Conservation (phyloP, 2,888 invertebrate genomes). For the Micoletzkya japonica region DNA sequence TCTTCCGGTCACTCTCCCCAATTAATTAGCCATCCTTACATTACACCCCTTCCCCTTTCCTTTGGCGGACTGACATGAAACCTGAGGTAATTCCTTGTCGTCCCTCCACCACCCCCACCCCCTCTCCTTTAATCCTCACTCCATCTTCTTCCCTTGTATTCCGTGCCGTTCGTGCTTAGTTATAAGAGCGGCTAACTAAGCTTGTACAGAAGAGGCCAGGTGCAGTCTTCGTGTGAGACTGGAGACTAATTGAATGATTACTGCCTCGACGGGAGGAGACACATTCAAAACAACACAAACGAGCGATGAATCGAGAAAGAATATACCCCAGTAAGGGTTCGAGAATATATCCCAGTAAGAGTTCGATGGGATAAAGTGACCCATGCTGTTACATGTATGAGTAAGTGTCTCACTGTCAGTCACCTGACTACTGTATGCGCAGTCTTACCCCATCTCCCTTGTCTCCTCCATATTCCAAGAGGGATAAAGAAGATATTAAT, state of each 20-base stretch:
- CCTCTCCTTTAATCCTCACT: no score
- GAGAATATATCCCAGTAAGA: no score
- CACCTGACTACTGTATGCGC: neutral
- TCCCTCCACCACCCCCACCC: neutral
- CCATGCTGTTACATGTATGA: no score
- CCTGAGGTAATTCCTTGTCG: neutral
- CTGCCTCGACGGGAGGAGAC: neutral
- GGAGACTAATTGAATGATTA: slow-evolving; percentile 13
- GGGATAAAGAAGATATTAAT: no score
- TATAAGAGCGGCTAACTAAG: no score
- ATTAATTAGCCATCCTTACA: neutral
- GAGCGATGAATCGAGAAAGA: neutral
- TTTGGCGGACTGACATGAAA: neutral
- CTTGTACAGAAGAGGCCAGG: no score
- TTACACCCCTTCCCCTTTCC: neutral
- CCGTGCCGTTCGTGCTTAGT: no score
- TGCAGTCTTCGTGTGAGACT: neutral
- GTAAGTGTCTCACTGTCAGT: neutral
- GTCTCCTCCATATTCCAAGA: slow-evolving; percentile 1
- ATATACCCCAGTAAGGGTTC: neutral
- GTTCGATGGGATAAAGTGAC: no score
- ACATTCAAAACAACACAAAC: neutral
- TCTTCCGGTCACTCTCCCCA: slow-evolving; percentile 9
- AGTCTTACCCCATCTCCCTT: neutral
- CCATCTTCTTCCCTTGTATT: no score